Evolutionary conservation across 1,140 invertebrate species (phyloP), one percentile per base, ranked within the genome.

Genomic region (Trissolcus basalis): DNA sequence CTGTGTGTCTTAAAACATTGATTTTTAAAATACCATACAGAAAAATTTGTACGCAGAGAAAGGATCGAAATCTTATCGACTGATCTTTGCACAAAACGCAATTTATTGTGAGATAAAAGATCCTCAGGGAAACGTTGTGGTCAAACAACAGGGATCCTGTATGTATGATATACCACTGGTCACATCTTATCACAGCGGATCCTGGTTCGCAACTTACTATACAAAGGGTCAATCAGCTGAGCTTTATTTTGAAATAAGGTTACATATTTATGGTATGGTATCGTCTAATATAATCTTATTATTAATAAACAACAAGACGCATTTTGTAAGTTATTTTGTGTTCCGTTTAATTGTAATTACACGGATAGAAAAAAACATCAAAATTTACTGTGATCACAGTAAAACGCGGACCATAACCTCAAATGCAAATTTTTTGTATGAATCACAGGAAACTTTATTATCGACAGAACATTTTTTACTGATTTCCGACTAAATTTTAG

Each of bases 141-240:
- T 32, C 6, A 51, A 60, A 32, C 48, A 53, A 53, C n/a, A 49
- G 10, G 49, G 45, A 33, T 36, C 33, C 7, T 82, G 78, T 41
- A 12, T 58, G 9, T 65, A 79, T 19, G 15, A 70, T 4, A 56
- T 84, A 47, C 55, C 77, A 5, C 36, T 61, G 5, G 72, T 81
- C n/a, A 81, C 71, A 0, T 59, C 51, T 50, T 61, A 61, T 44
- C 79, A 82, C 56, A 74, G 75, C 11, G 82, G 82, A 13, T 32
- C 58, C 14, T 84, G 81, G 81, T 65, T 51, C 0, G 75, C 70
- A 1, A 55, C 48, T 58, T 82, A 81, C 32, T 69, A 72, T 36
- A 11, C 53, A 3, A 43, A 47, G 12, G 74, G 53, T 41, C 76
- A 55, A 63, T 71, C 76, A 16, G 44, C 58, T 14, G 41, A 54